A percentile compares a stretch with the other conserved stretches of the same genome.
These are phyloP conservation scores for Oasisia sp. DNA, from an alignment of 2,888 invertebrate genomes.

Conservation along the genomic window DNA sequence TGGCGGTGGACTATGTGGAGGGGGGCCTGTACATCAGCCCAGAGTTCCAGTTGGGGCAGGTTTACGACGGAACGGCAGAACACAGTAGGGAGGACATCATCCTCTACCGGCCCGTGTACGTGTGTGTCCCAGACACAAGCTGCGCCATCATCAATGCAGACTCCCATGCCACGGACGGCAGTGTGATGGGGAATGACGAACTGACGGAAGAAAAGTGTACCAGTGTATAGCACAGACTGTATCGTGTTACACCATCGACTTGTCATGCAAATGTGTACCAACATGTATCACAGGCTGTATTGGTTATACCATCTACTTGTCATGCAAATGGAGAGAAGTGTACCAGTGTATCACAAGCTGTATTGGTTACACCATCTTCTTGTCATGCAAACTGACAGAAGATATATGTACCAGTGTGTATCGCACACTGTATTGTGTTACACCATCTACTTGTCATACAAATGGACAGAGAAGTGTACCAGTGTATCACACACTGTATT, in stretches of 20 bases:
- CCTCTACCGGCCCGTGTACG: constrained; percentile 71
- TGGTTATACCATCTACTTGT: not conserved
- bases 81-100: constrained; percentile 72
- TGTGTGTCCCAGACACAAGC: constrained; percentile 47
- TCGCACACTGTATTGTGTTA: not conserved
- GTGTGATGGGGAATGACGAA: not conserved
- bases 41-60: constrained; percentile 81
- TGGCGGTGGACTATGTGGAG: constrained; percentile 78
- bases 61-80: constrained; percentile 75
- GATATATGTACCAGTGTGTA: not conserved
- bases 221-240: not conserved
- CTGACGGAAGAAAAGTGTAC: not conserved
- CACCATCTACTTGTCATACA: not conserved
- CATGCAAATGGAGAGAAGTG: not conserved
- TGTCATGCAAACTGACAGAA: not conserved
- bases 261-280: not conserved
- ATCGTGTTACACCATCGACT: not conserved
- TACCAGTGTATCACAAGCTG: not conserved
- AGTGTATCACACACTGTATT: not conserved
- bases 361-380: not conserved
- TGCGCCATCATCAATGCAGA: not conserved
- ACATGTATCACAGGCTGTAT: not conserved
- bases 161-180: not conserved
- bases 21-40: constrained; percentile 82
- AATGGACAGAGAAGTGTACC: not conserved